Conservation (phyloP, 2,888 invertebrate genomes). For the Girardia tigrina region DNA sequence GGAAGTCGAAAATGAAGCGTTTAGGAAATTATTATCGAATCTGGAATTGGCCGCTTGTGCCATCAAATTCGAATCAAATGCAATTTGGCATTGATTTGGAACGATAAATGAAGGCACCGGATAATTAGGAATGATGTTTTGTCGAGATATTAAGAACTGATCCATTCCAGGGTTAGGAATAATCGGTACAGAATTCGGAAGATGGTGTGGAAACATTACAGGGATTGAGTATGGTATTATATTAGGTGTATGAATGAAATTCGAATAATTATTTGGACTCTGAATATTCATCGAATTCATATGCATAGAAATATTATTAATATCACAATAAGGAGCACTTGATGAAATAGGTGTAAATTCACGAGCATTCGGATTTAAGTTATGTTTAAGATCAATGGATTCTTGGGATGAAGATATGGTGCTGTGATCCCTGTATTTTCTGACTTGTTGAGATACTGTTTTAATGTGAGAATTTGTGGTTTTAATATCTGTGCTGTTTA, state of each 20-base stretch:
- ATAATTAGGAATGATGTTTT: neutral
- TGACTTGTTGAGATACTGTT: neutral
- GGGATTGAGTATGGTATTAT: neutral
- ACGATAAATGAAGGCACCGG: neutral
- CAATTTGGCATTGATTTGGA: neutral
- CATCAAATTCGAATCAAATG: slow-evolving; percentile 10
- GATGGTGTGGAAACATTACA: neutral
- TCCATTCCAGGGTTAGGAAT: neutral
- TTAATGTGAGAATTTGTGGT: neutral
- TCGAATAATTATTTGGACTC: neutral
- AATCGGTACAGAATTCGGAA: neutral
- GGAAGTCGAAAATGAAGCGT: too few species aligned
- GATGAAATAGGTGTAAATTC: slow-evolving; percentile 15
- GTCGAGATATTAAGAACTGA: neutral
- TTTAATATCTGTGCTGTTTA: neutral
- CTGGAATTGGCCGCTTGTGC: neutral
- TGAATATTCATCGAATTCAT: slow-evolving; percentile 13
- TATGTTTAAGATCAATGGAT: neutral
- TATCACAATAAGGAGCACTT: slow-evolving; percentile 13
- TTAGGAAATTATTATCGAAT: slow-evolving; percentile 12
- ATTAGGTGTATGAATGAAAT: neutral
- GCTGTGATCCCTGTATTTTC: neutral
- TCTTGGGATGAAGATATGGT: neutral
- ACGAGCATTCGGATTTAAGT: slow-evolving; percentile 6
- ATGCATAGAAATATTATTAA: slow-evolving; percentile 5